Evolutionary conservation across 2,113 vertebrate genomes (phyloP).

Genomic region (Carlito syrichta): DNA sequence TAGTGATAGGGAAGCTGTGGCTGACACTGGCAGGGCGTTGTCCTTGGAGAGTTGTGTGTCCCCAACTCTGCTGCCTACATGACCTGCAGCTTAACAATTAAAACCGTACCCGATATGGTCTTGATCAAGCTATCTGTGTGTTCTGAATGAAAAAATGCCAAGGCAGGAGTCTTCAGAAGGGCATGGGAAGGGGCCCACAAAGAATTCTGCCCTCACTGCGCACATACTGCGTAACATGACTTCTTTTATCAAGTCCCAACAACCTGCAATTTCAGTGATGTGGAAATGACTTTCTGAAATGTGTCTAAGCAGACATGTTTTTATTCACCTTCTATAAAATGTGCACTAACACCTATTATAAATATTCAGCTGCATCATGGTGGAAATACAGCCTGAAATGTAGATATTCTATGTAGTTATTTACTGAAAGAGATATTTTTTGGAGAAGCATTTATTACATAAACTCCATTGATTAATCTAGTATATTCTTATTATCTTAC

Average conservation of each 20-base stretch:
- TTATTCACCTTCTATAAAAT: background rate
- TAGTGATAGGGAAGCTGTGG: background rate
- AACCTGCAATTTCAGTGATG: background rate
- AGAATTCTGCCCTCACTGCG: background rate
- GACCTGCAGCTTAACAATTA: background rate
- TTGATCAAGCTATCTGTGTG: background rate
- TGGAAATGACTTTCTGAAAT: conserved; percentile 30
- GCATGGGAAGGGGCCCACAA: background rate
- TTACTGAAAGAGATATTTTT: background rate
- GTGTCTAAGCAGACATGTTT: background rate
- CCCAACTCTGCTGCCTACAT: background rate
- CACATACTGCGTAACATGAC: background rate
- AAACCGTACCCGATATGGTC: background rate
- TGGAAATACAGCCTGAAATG: background rate
- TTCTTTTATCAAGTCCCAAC: background rate
- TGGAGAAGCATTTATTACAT: background rate
- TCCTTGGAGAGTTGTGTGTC: background rate
- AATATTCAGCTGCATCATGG: background rate
- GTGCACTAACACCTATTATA: background rate
- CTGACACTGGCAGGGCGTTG: background rate
- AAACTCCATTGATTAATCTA: background rate
- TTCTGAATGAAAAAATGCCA: background rate
- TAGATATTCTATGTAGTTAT: background rate
- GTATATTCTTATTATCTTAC: background rate
- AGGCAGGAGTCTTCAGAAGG: background rate